phyloP scores from a whole-genome alignment of 2,113 vertebrate genomes.

The Lutjanus erythropterus region DNA sequence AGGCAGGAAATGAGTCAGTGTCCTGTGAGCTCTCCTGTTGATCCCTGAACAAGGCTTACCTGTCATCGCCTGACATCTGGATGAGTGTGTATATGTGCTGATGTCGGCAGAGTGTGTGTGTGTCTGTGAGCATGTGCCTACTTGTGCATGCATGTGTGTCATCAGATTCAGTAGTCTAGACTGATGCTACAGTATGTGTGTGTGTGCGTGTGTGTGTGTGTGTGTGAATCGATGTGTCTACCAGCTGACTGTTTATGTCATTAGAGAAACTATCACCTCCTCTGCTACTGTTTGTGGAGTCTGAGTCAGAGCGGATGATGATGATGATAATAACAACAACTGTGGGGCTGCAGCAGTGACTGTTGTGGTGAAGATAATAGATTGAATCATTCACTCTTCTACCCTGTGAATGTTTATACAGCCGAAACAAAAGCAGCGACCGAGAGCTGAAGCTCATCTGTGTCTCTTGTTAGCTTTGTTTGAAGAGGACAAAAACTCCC shows the following conservation, averaged over 20 bases:
- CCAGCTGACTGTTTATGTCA: constrained; percentile 63
- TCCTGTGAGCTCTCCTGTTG: constrained; percentile 45
- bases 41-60: constrained; percentile 58
- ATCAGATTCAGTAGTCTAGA: constrained; percentile 55
- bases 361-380: constrained; percentile 54
- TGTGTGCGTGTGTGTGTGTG: not conserved
- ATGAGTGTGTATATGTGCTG: constrained; percentile 25
- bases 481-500: constrained; percentile 21
- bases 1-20: constrained; percentile 69
- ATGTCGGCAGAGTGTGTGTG: constrained; percentile 24
- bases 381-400: constrained; percentile 59
- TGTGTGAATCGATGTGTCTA: constrained; percentile 38
- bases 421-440: constrained; percentile 56
- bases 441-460: constrained; percentile 28
- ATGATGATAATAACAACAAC: constrained; percentile 45
- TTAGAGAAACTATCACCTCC: constrained; percentile 64
- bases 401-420: constrained; percentile 50
- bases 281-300: constrained; percentile 53
- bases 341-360: constrained; percentile 35
- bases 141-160: constrained; percentile 34
- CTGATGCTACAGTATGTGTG: constrained; percentile 21
- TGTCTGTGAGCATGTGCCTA: constrained; percentile 6
- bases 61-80: constrained; percentile 70
- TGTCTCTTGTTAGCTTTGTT: constrained; percentile 47
- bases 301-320: constrained; percentile 62